Evolutionary conservation across 2,888 invertebrate genomes (phyloP).

Genomic region (Actias luna): DNA sequence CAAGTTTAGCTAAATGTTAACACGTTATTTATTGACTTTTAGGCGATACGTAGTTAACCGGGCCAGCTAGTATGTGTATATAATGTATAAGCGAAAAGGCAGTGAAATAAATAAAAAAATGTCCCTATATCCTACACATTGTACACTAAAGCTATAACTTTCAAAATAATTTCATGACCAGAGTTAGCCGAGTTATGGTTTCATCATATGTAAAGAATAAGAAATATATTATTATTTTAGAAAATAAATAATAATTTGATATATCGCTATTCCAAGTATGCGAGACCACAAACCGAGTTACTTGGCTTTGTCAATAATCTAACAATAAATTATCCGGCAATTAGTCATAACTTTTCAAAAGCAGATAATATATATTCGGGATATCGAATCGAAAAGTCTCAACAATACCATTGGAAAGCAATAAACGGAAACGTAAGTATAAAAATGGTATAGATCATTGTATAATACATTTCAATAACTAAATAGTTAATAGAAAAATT

Average conservation of each 20-base stretch:
- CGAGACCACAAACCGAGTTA: neutral
- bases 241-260: neutral
- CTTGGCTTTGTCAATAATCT: neutral
- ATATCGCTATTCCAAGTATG: neutral
- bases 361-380: slow-evolving; percentile 2
- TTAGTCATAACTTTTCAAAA: neutral
- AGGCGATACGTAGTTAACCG: no score
- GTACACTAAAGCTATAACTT: no score
- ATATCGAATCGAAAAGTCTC: neutral
- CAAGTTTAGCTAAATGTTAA: no score
- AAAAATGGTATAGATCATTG: neutral
- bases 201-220: no score
- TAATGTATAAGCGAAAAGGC: no score
- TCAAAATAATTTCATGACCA: no score
- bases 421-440: slow-evolving; percentile 5
- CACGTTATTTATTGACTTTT: no score
- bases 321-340: neutral
- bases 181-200: no score
- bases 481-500: neutral
- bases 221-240: no score
- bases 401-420: slow-evolving; percentile 9
- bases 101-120: no score
- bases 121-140: no score
- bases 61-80: no score
- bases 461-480: slow-evolving; percentile 2